Percentiles rank a stretch among this genome's conserved stretches.
Evolutionary conservation across 2,113 vertebrate genomes (phyloP).

Genomic region (Serilophus lunatus): DNA sequence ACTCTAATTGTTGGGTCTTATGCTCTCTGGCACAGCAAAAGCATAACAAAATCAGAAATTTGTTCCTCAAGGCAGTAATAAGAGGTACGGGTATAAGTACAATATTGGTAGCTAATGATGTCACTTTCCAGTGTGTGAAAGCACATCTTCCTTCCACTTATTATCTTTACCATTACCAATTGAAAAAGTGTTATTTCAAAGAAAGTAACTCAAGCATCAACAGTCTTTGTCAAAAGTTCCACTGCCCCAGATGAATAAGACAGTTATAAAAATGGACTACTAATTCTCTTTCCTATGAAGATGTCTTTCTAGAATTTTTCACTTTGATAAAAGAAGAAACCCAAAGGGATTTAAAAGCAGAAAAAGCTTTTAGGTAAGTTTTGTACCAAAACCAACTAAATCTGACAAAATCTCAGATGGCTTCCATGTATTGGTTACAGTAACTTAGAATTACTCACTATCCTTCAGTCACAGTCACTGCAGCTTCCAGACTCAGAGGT

Average conservation of each 20-base stretch:
- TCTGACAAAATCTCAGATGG: background rate
- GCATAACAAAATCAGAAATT: background rate
- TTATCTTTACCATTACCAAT: background rate
- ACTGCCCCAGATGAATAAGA: background rate
- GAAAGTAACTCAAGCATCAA: background rate
- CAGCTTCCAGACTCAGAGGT: background rate
- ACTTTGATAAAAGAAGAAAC: background rate
- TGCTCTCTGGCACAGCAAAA: background rate
- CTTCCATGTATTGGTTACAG: background rate
- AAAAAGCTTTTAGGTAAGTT: background rate
- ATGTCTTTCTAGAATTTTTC: background rate
- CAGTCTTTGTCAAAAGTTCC: background rate
- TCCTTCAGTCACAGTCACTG: background rate
- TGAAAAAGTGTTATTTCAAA: background rate
- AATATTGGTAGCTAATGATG: background rate
- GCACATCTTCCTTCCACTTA: background rate
- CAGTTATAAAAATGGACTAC: background rate
- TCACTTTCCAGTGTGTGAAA: background rate
- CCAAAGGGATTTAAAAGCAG: background rate
- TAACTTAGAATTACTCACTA: background rate
- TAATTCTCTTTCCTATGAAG: background rate
- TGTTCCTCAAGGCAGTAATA: background rate
- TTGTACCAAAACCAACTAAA: background rate
- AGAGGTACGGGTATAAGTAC: background rate
- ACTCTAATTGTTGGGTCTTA: background rate